phyloP scores from a whole-genome alignment of 2,888 invertebrate species.

The Peribatodes rhomboidaria region DNA sequence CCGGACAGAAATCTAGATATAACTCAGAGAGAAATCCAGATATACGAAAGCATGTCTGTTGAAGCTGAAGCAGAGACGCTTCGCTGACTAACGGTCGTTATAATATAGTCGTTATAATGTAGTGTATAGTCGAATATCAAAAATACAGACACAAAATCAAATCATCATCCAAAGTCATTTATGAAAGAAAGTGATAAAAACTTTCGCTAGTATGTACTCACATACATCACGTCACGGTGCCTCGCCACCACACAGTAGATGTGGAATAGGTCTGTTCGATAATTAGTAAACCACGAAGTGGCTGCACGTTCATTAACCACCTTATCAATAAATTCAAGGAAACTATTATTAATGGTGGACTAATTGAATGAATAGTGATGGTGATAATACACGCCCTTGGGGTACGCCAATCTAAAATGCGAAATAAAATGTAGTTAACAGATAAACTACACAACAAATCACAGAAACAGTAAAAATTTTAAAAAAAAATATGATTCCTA shows the following conservation, averaged over 20 bases:
- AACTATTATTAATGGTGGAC: conserved; percentile 23
- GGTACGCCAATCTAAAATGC: background rate
- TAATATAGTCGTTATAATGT: too few species aligned
- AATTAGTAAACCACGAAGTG: conserved; percentile 34
- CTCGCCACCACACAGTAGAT: background rate
- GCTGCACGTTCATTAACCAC: conserved; percentile 20
- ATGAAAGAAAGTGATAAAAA: too few species aligned
- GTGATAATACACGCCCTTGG: conserved; percentile 4
- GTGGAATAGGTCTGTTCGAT: background rate
- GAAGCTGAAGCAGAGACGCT: too few species aligned
- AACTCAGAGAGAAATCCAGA: too few species aligned
- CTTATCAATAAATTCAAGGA: conserved; percentile 27
- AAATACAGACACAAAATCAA: too few species aligned
- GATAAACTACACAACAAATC: background rate
- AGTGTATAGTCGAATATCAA: too few species aligned
- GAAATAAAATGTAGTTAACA: background rate
- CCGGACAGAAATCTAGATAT: too few species aligned
- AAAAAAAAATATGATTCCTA: too few species aligned
- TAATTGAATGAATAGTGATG: conserved; percentile 18
- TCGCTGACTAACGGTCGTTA: too few species aligned
- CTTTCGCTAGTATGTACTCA: background rate
- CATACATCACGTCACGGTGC: background rate
- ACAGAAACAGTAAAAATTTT: too few species aligned
- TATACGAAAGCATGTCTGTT: too few species aligned
- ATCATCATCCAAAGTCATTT: too few species aligned